These are phyloP conservation scores for Anthophora plumipes DNA, from an alignment of 2,888 invertebrate species.

Conservation along the genomic window DNA sequence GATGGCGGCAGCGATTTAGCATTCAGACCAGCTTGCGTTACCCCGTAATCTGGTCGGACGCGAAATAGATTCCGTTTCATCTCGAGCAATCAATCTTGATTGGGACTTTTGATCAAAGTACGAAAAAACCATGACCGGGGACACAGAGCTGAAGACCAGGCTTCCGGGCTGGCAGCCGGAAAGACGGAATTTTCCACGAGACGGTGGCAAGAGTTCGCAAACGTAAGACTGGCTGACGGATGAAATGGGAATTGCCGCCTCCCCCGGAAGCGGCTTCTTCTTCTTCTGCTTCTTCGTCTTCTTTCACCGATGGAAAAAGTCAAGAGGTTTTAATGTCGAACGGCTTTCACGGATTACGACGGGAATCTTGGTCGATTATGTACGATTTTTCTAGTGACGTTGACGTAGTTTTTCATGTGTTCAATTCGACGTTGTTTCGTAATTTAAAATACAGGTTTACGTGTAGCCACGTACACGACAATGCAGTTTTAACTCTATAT, in stretches of 20 bases:
- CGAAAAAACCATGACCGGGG: conserved; percentile 22
- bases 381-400: background rate
- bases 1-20: conserved; percentile 50
- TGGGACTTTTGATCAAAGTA: conserved; percentile 76
- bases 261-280: background rate
- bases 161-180: conserved; percentile 18
- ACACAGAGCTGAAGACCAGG: background rate
- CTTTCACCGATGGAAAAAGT: background rate
- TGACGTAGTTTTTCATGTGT: too few relatives aligned
- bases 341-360: conserved; percentile 17
- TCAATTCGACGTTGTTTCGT: too few relatives aligned
- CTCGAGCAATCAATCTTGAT: conserved; percentile 80
- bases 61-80: conserved; percentile 78
- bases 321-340: conserved; percentile 38
- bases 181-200: conserved; percentile 50
- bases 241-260: conserved; percentile 27
- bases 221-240: conserved; percentile 44
- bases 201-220: conserved; percentile 17
- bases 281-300: too few relatives aligned
- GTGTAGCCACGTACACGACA: too few relatives aligned
- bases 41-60: conserved; percentile 63
- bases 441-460: too few relatives aligned
- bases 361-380: background rate
- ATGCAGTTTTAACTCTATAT: too few relatives aligned
- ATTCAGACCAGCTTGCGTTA: conserved; percentile 55